phyloP scores from a whole-genome alignment of 2,888 invertebrate species.

The Macrophya annulata region DNA sequence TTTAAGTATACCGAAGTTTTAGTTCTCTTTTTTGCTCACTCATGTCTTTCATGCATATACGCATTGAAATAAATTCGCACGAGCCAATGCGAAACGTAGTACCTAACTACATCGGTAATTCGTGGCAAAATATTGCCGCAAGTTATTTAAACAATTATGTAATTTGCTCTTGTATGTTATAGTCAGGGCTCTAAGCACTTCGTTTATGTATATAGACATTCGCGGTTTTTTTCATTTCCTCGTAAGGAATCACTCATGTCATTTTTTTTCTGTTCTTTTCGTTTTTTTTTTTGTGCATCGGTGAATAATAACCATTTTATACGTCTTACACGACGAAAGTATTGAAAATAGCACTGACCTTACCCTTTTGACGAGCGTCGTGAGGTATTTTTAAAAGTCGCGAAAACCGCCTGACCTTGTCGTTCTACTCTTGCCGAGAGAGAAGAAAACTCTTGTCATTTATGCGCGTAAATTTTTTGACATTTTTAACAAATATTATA shows the following conservation, averaged over 20 bases:
- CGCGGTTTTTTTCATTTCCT: neutral
- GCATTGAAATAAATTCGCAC: neutral
- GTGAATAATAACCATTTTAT: neutral
- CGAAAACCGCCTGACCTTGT: constrained; percentile 34
- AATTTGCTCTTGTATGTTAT: constrained; percentile 6
- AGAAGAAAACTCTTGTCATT: constrained; percentile 17
- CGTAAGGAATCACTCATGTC: neutral
- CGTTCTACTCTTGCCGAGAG: neutral
- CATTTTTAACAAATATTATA: neutral
- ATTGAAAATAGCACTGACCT: constrained; percentile 52
- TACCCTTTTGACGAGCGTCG: constrained; percentile 44
- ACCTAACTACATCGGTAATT: neutral
- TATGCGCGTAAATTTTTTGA: neutral
- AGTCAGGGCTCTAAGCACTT: neutral
- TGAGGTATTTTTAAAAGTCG: constrained; percentile 33
- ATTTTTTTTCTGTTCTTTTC: neutral
- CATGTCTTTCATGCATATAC: neutral
- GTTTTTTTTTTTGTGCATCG: neutral
- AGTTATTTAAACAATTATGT: constrained; percentile 32
- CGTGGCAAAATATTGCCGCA: neutral
- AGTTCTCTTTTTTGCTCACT: too few relatives aligned
- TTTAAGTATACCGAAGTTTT: too few relatives aligned
- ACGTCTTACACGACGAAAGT: neutral
- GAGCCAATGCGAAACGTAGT: neutral
- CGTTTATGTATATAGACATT: neutral